A percentile compares a stretch with the other conserved stretches of the same genome.
Evolutionary conservation across 2,888 invertebrate genomes (phyloP).

Genomic region (Autographa gamma): DNA sequence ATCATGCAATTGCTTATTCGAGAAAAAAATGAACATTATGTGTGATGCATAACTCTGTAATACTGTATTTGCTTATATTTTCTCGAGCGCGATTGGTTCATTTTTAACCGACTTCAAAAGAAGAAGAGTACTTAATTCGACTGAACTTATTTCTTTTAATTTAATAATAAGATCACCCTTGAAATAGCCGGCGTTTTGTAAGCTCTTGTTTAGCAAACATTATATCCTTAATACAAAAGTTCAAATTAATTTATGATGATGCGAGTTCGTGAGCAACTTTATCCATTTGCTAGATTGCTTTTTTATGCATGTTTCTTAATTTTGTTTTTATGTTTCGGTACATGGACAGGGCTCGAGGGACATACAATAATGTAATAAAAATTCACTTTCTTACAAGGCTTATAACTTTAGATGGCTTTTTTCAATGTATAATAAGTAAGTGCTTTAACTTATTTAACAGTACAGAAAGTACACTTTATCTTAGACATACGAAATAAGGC

Average conservation of each 20-base stretch:
- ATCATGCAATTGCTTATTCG: too few species aligned
- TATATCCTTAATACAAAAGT: constrained; percentile 36
- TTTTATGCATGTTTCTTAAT: constrained; percentile 37
- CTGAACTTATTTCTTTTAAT: neutral
- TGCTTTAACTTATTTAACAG: neutral
- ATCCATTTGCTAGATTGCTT: constrained; percentile 30
- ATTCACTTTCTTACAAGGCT: neutral
- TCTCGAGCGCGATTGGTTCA: too few species aligned
- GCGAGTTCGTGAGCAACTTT: constrained; percentile 42
- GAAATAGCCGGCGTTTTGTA: neutral
- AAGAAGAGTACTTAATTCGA: too few species aligned
- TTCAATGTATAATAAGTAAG: neutral
- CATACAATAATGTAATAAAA: neutral
- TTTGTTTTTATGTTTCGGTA: constrained; percentile 18
- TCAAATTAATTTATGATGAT: constrained; percentile 42
- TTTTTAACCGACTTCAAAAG: too few species aligned
- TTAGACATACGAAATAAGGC: too few species aligned
- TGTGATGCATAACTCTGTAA: too few species aligned
- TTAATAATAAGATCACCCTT: neutral
- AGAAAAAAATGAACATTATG: too few species aligned
- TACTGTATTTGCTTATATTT: too few species aligned
- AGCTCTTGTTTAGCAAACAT: constrained; percentile 13
- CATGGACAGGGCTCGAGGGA: neutral
- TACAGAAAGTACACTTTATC: neutral
- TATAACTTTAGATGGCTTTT: neutral